phyloP scores from a whole-genome alignment of 1,140 invertebrate species.

The Drosophila kurseongensis region DNA sequence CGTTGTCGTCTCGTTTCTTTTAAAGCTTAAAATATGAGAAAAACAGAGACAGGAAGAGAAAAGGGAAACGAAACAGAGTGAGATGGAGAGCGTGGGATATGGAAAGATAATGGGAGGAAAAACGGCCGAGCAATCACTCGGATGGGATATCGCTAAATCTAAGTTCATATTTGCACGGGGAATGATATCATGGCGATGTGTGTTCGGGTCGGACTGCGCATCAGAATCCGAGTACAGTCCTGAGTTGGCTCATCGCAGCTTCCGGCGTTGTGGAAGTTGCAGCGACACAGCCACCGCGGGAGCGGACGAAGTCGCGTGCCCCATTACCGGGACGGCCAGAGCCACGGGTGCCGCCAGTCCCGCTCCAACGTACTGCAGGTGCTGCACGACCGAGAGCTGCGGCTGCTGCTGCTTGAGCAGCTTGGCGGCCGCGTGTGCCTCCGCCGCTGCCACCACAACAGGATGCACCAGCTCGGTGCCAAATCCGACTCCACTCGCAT shows the following conservation, averaged over 20 bases:
- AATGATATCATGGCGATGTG: slow-evolving; percentile 44
- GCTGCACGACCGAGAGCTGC: slow-evolving; percentile 71
- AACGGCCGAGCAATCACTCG: neutral
- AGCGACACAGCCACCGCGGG: slow-evolving; percentile 12
- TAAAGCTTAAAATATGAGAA: slow-evolving; percentile 61
- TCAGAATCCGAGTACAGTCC: neutral
- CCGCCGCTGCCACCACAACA: slow-evolving; percentile 46
- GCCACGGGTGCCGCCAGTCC: slow-evolving; percentile 46
- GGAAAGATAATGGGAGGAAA: slow-evolving; percentile 1
- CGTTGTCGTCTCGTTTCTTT: slow-evolving; percentile 48
- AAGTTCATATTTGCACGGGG: slow-evolving; percentile 44
- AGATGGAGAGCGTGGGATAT: neutral
- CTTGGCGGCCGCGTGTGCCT: slow-evolving; percentile 67
- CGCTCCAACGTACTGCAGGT: slow-evolving; percentile 60
- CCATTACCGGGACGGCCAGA: slow-evolving; percentile 55
- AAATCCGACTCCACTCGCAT: slow-evolving; percentile 5
- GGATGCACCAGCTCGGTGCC: slow-evolving; percentile 47
- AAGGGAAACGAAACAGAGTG: neutral
- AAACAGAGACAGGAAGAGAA: slow-evolving; percentile 29
- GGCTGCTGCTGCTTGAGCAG: slow-evolving; percentile 71
- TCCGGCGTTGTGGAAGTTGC: slow-evolving; percentile 38
- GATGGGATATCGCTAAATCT: slow-evolving; percentile 24
- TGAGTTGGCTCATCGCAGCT: slow-evolving; percentile 28
- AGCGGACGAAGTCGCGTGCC: slow-evolving; percentile 20
- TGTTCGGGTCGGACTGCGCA: neutral